Conservation (phyloP, 2,888 invertebrate species). For the Petrophora chlorosata region DNA sequence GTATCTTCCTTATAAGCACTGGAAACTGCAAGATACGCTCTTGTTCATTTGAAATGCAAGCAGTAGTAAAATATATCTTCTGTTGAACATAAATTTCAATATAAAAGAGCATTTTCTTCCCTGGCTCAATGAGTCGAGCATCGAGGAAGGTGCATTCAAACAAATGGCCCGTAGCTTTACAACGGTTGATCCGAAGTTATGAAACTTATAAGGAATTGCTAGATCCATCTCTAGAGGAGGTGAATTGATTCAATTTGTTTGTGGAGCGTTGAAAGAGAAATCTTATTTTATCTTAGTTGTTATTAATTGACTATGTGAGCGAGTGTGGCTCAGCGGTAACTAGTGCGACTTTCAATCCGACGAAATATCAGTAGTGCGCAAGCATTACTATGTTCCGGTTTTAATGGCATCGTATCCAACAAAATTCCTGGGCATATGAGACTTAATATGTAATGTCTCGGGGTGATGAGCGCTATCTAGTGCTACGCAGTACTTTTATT, state of each 20-base stretch:
- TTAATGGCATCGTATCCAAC: too few species aligned
- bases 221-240: background rate
- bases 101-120: slow-evolving; percentile 4
- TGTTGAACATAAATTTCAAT: slow-evolving; percentile 18
- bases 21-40: slow-evolving; percentile 1
- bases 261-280: background rate
- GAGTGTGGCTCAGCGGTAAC: too few species aligned
- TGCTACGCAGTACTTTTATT: too few species aligned
- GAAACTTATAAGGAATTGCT: slow-evolving; percentile 6
- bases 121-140: slow-evolving; percentile 6
- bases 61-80: slow-evolving; percentile 6
- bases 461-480: too few species aligned
- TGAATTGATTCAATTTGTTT: slow-evolving; percentile 10
- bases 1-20: background rate
- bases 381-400: too few species aligned
- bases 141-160: slow-evolving; percentile 10
- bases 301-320: too few species aligned
- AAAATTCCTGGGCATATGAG: too few species aligned
- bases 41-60: slow-evolving; percentile 11
- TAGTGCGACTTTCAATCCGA: too few species aligned
- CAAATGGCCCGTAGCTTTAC: slow-evolving; percentile 7
- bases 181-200: slow-evolving; percentile 8
- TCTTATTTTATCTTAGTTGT: background rate
- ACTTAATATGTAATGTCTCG: too few species aligned
- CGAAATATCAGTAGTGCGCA: too few species aligned